Evolutionary conservation across 2,797 vertebrate genomes (phyloP).

Genomic region (Lophius americanus): DNA sequence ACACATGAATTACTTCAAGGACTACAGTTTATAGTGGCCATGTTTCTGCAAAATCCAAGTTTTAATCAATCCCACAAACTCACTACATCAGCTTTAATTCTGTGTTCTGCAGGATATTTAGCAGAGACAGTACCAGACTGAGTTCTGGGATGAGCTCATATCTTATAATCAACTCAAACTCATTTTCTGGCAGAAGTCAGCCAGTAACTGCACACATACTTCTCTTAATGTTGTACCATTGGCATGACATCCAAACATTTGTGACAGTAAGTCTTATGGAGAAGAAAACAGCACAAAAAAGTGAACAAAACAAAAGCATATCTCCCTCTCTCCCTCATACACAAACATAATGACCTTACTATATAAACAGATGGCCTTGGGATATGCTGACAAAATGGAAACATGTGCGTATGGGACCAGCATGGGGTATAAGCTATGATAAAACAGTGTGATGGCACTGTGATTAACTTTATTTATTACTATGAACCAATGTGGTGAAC

Average conservation of each 20-base stretch:
- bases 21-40: too few relatives aligned
- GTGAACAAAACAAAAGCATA: neutral
- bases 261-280: slow-evolving; percentile 14
- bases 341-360: slow-evolving; percentile 38
- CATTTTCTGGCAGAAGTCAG: neutral
- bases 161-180: neutral
- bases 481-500: slow-evolving; percentile 42
- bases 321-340: slow-evolving; percentile 6
- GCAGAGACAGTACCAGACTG: neutral
- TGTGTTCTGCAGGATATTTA: slow-evolving; percentile 16
- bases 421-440: slow-evolving; percentile 57
- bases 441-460: slow-evolving; percentile 38
- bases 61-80: neutral
- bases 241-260: slow-evolving; percentile 6
- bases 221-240: slow-evolving; percentile 6
- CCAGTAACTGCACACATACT: neutral
- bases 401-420: slow-evolving; percentile 64
- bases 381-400: slow-evolving; percentile 72
- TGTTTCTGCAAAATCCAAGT: too few relatives aligned
- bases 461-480: slow-evolving; percentile 15
- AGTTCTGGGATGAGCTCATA: neutral
- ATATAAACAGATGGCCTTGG: slow-evolving; percentile 60
- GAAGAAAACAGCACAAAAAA: slow-evolving; percentile 2
- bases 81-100: neutral
- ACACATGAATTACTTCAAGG: too few relatives aligned